phyloP scores from a whole-genome alignment of 2,888 invertebrate genomes.

The Pyrrhosoma nymphula region DNA sequence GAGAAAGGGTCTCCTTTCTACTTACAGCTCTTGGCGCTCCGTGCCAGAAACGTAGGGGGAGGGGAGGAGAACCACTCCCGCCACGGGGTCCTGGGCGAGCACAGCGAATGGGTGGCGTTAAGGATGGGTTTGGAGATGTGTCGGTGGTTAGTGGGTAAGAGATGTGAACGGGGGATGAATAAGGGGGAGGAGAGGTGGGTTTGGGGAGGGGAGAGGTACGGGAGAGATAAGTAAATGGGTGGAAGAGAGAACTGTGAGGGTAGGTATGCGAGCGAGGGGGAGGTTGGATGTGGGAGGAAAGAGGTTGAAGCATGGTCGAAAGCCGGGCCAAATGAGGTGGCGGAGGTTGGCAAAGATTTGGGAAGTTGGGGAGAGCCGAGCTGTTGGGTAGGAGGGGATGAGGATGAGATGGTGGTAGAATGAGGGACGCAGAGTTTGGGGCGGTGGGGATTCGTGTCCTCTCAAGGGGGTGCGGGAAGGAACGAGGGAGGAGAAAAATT shows the following conservation, averaged over 20 bases:
- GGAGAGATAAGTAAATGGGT: constrained; percentile 14
- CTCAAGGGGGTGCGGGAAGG: neutral
- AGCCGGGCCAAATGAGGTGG: constrained; percentile 36
- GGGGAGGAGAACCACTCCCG: neutral
- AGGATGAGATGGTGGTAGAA: neutral
- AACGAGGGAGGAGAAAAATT: neutral
- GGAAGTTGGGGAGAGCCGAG: neutral
- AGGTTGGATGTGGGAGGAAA: neutral
- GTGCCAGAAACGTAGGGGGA: constrained; percentile 33
- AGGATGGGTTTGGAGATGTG: neutral
- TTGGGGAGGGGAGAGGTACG: neutral
- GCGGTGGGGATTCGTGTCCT: neutral
- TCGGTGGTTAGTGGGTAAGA: neutral
- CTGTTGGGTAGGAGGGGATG: no score
- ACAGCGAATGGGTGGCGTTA: no score
- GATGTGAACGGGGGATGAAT: neutral
- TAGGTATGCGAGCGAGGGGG: neutral
- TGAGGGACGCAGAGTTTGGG: neutral
- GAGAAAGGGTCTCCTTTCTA: constrained; percentile 2
- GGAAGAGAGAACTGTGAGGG: neutral
- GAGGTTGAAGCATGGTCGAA: neutral
- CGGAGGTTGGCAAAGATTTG: neutral
- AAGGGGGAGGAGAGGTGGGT: neutral
- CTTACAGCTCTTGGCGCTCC: constrained; percentile 40
- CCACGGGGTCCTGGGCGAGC: no score